These are phyloP conservation scores for Natator depressus DNA, from an alignment of 2,113 vertebrate genomes.

Conservation along the genomic window DNA sequence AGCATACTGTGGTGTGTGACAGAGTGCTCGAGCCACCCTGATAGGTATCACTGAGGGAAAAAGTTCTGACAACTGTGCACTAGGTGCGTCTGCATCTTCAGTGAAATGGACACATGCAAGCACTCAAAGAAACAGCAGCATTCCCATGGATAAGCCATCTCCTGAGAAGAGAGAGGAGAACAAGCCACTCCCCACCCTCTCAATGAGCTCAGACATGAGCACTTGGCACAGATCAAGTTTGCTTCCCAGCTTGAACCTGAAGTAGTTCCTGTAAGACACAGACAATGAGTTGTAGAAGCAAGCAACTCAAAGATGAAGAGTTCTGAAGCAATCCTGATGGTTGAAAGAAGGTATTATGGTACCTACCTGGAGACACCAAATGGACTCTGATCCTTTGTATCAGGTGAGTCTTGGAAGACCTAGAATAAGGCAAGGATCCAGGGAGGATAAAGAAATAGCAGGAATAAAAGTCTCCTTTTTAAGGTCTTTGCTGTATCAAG, in stretches of 20 bases:
- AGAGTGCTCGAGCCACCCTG: too few relatives aligned
- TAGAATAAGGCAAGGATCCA: too few relatives aligned
- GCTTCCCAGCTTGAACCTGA: not conserved
- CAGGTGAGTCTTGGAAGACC: not conserved
- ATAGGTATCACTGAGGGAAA: too few relatives aligned
- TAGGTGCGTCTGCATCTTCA: too few relatives aligned
- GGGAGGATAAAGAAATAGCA: not conserved
- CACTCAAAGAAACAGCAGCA: not conserved
- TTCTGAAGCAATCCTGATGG: not conserved
- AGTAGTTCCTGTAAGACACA: not conserved
- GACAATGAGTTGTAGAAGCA: not conserved
- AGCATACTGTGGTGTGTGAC: too few relatives aligned
- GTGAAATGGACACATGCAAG: too few relatives aligned
- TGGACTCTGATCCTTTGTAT: not conserved
- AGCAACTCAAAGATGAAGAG: not conserved
- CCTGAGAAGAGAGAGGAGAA: not conserved
- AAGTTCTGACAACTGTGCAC: too few relatives aligned
- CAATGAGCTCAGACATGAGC: not conserved
- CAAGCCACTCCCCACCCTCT: not conserved
- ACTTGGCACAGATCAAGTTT: not conserved
- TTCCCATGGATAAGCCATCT: not conserved
- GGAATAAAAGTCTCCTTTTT: not conserved
- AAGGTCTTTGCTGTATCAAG: not conserved
- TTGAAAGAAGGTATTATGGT: not conserved
- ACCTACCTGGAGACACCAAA: not conserved